Evolutionary conservation across 2,888 invertebrate genomes (phyloP).

Genomic region (Mimas tiliae): DNA sequence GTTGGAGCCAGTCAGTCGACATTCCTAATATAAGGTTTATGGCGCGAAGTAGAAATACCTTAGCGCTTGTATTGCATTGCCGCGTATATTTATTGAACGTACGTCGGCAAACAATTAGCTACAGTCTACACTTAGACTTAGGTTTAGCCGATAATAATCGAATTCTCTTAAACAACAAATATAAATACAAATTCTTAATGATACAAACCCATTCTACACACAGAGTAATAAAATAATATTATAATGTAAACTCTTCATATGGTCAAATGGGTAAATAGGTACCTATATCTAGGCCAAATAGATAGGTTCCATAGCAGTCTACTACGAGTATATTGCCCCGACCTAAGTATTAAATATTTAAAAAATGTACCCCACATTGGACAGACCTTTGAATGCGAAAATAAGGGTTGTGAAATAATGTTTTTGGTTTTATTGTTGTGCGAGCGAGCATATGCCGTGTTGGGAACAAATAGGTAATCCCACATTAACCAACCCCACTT

Average conservation of each 20-base stretch:
- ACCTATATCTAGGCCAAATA: not conserved
- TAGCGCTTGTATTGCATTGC: constrained; percentile 73
- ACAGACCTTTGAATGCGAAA: constrained; percentile 24
- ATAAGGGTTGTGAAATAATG: constrained; percentile 41
- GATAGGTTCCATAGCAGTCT: not conserved
- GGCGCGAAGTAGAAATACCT: constrained; percentile 80
- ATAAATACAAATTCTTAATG: not conserved
- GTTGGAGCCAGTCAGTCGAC: constrained; percentile 73
- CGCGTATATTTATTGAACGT: constrained; percentile 62
- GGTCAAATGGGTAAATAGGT: no score
- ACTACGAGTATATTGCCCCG: not conserved
- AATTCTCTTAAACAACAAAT: not conserved
- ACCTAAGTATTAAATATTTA: not conserved
- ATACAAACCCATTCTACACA: not conserved
- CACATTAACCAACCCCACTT: constrained; percentile 53
- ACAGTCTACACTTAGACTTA: constrained; percentile 22
- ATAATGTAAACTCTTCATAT: no score
- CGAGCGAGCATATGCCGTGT: constrained; percentile 43
- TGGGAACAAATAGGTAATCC: constrained; percentile 55
- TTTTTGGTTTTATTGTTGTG: constrained; percentile 45
- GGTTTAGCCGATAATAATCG: not conserved
- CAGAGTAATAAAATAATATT: not conserved
- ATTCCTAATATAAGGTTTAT: constrained; percentile 75
- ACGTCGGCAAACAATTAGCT: constrained; percentile 28
- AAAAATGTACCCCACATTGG: constrained; percentile 3